Conservation (phyloP, 2,797 vertebrate genomes). For the Rhynchotus rufescens region DNA sequence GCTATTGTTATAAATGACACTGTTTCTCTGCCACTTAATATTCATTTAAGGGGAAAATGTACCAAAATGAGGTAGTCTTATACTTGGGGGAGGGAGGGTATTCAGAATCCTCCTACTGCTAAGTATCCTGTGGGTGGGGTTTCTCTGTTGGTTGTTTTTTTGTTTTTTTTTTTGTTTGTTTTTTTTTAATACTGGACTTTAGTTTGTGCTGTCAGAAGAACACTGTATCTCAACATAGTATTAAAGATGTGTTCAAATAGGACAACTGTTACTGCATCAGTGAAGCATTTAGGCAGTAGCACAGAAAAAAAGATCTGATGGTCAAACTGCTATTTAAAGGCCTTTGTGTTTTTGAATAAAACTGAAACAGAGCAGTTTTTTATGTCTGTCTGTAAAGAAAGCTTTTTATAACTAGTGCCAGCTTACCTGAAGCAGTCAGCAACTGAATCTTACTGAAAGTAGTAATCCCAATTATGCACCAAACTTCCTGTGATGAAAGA, state of each 20-base stretch:
- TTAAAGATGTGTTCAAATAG: background rate
- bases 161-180: background rate
- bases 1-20: background rate
- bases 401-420: background rate
- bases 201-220: background rate
- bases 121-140: background rate
- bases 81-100: background rate
- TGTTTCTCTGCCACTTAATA: background rate
- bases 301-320: background rate
- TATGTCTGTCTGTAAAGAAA: background rate
- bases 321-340: background rate
- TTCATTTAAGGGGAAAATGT: background rate
- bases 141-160: background rate
- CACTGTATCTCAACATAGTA: fast-evolving
- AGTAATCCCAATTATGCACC: background rate
- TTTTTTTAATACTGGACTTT: background rate
- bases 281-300: background rate
- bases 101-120: background rate
- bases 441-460: background rate
- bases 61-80: background rate
- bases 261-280: background rate
- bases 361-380: background rate
- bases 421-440: background rate
- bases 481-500: background rate
- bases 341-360: background rate